Percentiles rank a stretch among this genome's conserved stretches.
Conservation (phyloP, 1,140 invertebrate species). For the Drosophila simulans region DNA sequence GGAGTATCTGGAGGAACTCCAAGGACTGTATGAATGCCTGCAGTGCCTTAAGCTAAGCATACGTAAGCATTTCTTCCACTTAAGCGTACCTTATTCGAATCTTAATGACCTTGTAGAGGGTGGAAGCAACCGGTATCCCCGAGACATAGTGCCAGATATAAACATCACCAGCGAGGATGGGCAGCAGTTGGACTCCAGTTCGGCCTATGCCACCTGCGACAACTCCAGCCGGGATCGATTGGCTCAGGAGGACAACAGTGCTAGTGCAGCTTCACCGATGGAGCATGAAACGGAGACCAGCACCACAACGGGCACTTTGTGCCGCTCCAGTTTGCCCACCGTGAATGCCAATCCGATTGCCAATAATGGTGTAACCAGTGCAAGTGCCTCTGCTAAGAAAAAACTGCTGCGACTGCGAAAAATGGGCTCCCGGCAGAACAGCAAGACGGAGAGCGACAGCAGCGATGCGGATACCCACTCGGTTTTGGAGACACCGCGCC, state of each 20-base stretch:
- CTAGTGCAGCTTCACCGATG: conserved; percentile 63
- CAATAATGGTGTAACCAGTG: conserved; percentile 16
- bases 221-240: conserved; percentile 58
- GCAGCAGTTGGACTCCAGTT: conserved; percentile 58
- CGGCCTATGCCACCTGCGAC: conserved; percentile 56
- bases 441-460: conserved; percentile 84
- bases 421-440: conserved; percentile 82
- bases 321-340: conserved; percentile 37
- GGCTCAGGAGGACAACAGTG: conserved; percentile 64
- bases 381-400: conserved; percentile 57
- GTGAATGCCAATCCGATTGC: conserved; percentile 6
- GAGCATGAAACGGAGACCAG: conserved; percentile 74
- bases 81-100: background rate
- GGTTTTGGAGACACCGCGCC: conserved; percentile 79
- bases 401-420: conserved; percentile 82
- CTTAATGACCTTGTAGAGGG: conserved; percentile 46
- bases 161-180: conserved; percentile 78
- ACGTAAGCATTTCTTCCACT: conserved; percentile 43
- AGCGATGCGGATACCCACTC: conserved; percentile 85
- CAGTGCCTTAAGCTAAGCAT: conserved; percentile 66
- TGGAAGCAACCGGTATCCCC: conserved; percentile 61
- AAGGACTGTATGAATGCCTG: conserved; percentile 65
- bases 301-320: conserved; percentile 63
- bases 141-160: conserved; percentile 79
- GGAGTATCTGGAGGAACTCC: conserved; percentile 72